Evolutionary conservation across 2,888 invertebrate species (phyloP).

Genomic region (Drosophila kuntzei): DNA sequence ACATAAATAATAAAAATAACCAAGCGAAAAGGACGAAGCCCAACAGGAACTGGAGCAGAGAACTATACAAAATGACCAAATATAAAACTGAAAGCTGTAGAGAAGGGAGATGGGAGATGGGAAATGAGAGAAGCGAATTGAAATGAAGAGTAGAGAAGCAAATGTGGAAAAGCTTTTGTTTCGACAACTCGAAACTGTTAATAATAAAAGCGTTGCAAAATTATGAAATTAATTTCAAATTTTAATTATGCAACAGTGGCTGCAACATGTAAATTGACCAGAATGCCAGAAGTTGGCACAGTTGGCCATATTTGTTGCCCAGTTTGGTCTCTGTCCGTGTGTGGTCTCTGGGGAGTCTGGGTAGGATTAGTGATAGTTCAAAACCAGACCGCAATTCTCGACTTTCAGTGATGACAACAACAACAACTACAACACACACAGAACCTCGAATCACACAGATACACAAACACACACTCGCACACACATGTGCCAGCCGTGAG

Average conservation of each 20-base stretch:
- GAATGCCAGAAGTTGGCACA: conserved; percentile 44
- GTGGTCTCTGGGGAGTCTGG: conserved; percentile 27
- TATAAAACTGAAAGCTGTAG: neutral
- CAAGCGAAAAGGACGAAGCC: conserved; percentile 40
- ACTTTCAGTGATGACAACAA: conserved; percentile 20
- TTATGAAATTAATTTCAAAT: conserved; percentile 79
- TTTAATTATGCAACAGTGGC: conserved; percentile 78
- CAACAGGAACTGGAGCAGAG: conserved; percentile 46
- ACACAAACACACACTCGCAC: neutral
- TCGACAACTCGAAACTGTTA: conserved; percentile 59
- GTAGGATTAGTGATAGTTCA: conserved; percentile 28
- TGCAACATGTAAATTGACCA: conserved; percentile 73
- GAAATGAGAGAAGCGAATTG: neutral
- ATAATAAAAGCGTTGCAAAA: conserved; percentile 70
- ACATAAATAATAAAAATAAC: conserved; percentile 79
- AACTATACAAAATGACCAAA: conserved; percentile 8
- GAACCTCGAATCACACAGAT: neutral
- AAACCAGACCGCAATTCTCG: conserved; percentile 21
- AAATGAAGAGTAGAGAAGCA: neutral
- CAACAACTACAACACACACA: conserved; percentile 9
- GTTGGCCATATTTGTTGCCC: conserved; percentile 1
- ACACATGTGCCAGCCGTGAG: conserved; percentile 38
- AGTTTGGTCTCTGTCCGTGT: conserved; percentile 21
- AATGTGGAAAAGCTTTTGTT: conserved; percentile 58
- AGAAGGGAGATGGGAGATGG: neutral